A percentile compares a stretch with the other conserved stretches of the same genome.
These are phyloP conservation scores for Drosophila pegasa DNA, from an alignment of 2,888 invertebrate genomes.

Conservation along the genomic window DNA sequence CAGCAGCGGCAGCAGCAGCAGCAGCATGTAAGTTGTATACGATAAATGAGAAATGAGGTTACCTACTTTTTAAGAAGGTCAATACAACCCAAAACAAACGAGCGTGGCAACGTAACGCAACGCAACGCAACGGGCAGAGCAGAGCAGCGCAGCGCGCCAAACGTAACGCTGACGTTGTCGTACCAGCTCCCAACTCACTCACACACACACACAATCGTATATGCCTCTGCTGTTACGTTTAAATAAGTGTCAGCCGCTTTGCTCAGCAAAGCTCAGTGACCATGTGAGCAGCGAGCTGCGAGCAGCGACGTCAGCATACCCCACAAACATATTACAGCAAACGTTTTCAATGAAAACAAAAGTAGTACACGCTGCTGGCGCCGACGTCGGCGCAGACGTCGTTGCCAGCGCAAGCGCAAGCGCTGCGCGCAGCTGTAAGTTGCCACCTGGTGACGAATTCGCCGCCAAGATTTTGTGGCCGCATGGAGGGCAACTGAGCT, in stretches of 20 bases:
- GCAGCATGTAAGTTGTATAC: conserved; percentile 81
- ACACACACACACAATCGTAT: conserved; percentile 14
- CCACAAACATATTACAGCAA: conserved; percentile 78
- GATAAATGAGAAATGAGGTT: conserved; percentile 84
- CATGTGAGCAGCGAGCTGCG: conserved; percentile 61
- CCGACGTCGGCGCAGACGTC: conserved; percentile 19
- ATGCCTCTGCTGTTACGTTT: conserved; percentile 47
- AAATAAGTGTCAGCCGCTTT: conserved; percentile 60
- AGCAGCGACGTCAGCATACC: conserved; percentile 53
- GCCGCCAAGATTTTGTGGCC: conserved; percentile 62
- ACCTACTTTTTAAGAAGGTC: conserved; percentile 84
- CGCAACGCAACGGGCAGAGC: conserved; percentile 38
- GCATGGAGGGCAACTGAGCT: conserved; percentile 66
- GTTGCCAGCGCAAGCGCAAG: conserved; percentile 1
- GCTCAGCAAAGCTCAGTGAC: conserved; percentile 77
- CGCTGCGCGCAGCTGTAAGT: conserved; percentile 52
- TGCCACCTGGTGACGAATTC: conserved; percentile 70
- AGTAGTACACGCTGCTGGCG: conserved; percentile 73
- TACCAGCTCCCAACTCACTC: conserved; percentile 37
- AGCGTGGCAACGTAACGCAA: conserved; percentile 72
- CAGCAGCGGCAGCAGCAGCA: conserved; percentile 21
- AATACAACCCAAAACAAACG: conserved; percentile 82
- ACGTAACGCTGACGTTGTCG: conserved; percentile 43
- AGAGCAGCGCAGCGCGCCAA: conserved; percentile 26
- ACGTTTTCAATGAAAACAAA: conserved; percentile 80